A percentile compares a stretch with the other conserved stretches of the same genome.
These are phyloP conservation scores for Sebastiscus albofasciatus DNA, from an alignment of 2,797 vertebrate species.

Conservation along the genomic window DNA sequence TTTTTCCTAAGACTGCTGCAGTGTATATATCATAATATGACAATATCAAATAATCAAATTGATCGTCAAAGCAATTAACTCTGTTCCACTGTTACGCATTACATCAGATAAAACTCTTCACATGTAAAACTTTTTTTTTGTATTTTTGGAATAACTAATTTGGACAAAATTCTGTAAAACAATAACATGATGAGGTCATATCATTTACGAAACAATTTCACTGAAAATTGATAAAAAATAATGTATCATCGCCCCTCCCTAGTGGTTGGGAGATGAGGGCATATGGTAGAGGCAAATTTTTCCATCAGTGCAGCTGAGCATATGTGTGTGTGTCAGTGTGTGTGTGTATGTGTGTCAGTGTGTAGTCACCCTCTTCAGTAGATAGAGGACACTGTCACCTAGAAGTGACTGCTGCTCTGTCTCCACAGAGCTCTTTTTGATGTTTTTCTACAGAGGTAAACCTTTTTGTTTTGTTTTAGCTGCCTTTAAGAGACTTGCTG, in stretches of 20 bases:
- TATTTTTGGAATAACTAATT: neutral
- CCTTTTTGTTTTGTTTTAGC: neutral
- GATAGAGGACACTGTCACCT: conserved; percentile 36
- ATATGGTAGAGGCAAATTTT: conserved; percentile 24
- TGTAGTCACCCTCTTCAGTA: conserved; percentile 12
- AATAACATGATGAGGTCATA: neutral
- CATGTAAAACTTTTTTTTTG: neutral
- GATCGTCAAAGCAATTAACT: neutral
- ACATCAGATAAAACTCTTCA: neutral
- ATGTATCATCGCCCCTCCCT: neutral
- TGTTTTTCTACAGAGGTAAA: conserved; percentile 3
- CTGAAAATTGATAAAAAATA: neutral
- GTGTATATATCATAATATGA: neutral
- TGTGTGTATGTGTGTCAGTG: neutral
- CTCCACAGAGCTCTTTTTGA: conserved; percentile 12
- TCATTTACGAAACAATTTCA: neutral
- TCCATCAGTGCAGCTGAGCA: conserved; percentile 17
- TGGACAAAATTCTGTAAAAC: neutral
- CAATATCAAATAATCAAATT: neutral
- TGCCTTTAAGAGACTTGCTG: neutral
- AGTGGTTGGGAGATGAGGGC: neutral
- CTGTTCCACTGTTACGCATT: neutral
- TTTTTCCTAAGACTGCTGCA: neutral
- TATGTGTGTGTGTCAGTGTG: neutral
- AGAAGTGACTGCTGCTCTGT: neutral